A percentile compares a stretch with the other conserved stretches of the same genome.
Evolutionary conservation across 2,113 vertebrate species (phyloP).

Genomic region (Ictalurus punctatus): DNA sequence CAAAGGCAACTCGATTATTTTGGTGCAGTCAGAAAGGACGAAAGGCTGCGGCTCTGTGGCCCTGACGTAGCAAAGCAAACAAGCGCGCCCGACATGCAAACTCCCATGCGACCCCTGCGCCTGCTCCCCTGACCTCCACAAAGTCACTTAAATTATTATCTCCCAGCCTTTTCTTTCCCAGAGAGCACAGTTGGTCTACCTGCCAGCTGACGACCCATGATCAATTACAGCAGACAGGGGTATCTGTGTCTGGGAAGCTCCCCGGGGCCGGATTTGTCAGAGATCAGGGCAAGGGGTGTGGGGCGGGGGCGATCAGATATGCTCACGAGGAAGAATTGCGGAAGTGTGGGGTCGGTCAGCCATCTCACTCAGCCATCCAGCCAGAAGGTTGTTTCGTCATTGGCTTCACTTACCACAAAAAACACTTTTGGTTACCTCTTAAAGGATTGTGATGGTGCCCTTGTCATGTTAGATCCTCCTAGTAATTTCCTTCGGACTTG

Average conservation of each 20-base stretch:
- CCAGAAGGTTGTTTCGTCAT: conserved; percentile 73
- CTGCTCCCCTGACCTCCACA: conserved; percentile 63
- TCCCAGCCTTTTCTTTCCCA: conserved; percentile 56
- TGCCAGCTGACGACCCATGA: conserved; percentile 74
- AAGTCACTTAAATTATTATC: conserved; percentile 77
- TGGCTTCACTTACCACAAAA: conserved; percentile 52
- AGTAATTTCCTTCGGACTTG: background rate
- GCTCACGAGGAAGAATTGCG: conserved; percentile 34
- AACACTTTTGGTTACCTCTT: background rate
- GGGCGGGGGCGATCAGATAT: conserved; percentile 69
- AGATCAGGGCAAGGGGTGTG: conserved; percentile 32
- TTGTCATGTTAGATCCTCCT: background rate
- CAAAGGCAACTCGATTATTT: conserved; percentile 25
- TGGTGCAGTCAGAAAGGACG: background rate
- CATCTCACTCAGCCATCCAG: conserved; percentile 59
- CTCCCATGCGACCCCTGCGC: conserved; percentile 59
- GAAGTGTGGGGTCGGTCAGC: conserved; percentile 45
- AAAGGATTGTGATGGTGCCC: background rate
- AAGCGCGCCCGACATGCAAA: conserved; percentile 30
- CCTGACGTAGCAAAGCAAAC: conserved; percentile 49
- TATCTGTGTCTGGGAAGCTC: conserved; percentile 72
- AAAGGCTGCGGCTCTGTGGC: conserved; percentile 5
- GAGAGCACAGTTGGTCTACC: conserved; percentile 68
- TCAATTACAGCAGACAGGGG: conserved; percentile 73
- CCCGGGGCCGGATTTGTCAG: conserved; percentile 70